phyloP scores from a whole-genome alignment of 64 coral and sea anemone genomes.

The Dendronephthya gigantea region DNA sequence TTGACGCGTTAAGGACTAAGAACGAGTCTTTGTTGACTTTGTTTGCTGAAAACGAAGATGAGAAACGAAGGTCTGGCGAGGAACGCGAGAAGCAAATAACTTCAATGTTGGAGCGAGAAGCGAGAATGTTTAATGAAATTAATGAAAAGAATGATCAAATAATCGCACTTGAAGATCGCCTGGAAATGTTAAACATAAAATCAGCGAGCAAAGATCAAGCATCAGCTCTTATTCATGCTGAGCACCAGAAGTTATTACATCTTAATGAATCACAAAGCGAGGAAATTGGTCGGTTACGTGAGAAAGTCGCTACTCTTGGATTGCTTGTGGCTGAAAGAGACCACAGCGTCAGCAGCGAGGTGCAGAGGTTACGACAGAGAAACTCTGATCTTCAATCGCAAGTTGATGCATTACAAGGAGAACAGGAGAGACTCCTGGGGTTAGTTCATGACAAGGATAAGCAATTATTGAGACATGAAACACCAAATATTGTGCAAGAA shows the following conservation, averaged over 20 bases:
- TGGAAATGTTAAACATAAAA: constrained; percentile 7
- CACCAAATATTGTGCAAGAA: not conserved
- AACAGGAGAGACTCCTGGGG: not conserved
- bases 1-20: not conserved
- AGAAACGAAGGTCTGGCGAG: not conserved
- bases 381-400: not conserved
- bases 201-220: constrained; percentile 1
- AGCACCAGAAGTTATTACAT: not conserved
- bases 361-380: not conserved
- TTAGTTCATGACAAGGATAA: not conserved
- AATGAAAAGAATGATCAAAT: constrained; percentile 14
- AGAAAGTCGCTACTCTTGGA: not conserved
- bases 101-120: not conserved
- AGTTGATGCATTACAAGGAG: constrained; percentile 6
- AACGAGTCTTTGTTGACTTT: not conserved
- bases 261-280: constrained; percentile 11
- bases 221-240: not conserved
- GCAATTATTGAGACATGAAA: not conserved
- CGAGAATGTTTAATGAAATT: constrained; percentile 1
- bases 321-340: not conserved
- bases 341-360: not conserved
- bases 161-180: not conserved
- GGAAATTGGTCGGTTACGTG: not conserved
- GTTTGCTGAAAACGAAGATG: not conserved
- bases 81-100: not conserved